Evolutionary conservation across 1,140 invertebrate genomes (phyloP), one percentile per base, ranked within the genome.

Genomic region (Orius laevigatus): DNA sequence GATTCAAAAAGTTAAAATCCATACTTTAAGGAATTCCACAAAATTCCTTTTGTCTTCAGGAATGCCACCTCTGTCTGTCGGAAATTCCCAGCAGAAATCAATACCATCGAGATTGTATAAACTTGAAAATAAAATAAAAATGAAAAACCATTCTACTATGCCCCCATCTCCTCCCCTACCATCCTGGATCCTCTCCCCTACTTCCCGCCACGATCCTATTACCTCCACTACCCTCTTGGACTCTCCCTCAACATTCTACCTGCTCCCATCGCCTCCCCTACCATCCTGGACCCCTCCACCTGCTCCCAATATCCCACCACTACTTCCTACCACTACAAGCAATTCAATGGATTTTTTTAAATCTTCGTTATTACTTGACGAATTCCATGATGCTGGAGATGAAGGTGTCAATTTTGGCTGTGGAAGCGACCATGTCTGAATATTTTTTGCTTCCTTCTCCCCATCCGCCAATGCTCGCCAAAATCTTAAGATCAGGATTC

Each of bases 391-490:
- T 74, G 46, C 73, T 82, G 5, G 68, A 55, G 6, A 81, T 68
- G 56, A 90, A 89, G 18, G 57, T 64, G 5, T 63, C 61, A 49
- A 85, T 70, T 5, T 63, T 62, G 2, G 64, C 59, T 0, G 70
- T 59, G 48, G 70, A 70, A 5, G 68, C 65, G 1, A 78, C 81
- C 68, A 92, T 71, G 1, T 63, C 66, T 1, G 84, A 89, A 60
- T 85, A 91, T 56, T 84, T 85, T 14, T 59, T 57, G 0, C 82
- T 85, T 0, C 84, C 85, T 64, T 90, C 84, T 58, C 86, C 88
- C 84, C 85, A 90, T 1, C 87, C 87, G 0, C 88, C 88, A 34
- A 92, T 80, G 6, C 84, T 84, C 2, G 91, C 56, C 1, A 77
- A 72, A 1, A 84, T 70, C 62, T 84, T 88, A 3, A 92, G 60